Percentiles rank a stretch among this genome's conserved stretches.
phyloP scores from a whole-genome alignment of 2,888 invertebrate genomes.

The Ectobius pallidus region DNA sequence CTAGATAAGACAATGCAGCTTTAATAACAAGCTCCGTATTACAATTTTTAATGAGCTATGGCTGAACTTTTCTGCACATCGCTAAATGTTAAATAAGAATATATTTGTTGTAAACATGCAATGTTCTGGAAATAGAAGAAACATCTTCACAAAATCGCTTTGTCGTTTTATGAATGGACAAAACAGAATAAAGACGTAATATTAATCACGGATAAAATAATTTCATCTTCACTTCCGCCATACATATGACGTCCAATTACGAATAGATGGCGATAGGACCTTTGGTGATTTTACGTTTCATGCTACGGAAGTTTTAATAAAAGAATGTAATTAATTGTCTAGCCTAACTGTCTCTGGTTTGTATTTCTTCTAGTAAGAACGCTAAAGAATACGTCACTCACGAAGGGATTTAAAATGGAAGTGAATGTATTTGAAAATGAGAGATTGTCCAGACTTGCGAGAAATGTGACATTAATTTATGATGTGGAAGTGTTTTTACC shows the following conservation, averaged over 20 bases:
- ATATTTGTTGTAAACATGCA: background rate
- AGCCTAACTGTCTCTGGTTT: too few species aligned
- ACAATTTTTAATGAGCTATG: background rate
- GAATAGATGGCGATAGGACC: background rate
- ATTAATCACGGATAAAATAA: background rate
- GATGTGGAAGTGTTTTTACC: too few species aligned
- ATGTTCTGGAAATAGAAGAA: background rate
- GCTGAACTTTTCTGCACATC: background rate
- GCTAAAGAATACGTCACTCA: too few species aligned
- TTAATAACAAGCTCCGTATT: too few species aligned
- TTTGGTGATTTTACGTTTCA: background rate
- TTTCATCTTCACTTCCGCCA: background rate
- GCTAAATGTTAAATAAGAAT: background rate
- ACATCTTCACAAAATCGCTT: background rate
- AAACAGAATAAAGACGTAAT: background rate
- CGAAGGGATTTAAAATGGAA: too few species aligned
- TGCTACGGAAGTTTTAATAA: constrained; percentile 9
- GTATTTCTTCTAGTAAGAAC: too few species aligned
- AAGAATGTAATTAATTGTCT: too few species aligned
- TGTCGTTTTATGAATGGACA: background rate
- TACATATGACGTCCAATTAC: constrained; percentile 2
- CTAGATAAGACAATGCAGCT: too few species aligned
- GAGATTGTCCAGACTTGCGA: too few species aligned
- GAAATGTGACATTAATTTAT: too few species aligned
- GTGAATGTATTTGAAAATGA: too few species aligned